phyloP scores from a whole-genome alignment of 2,888 invertebrate genomes.

The Argyra leucocephala region DNA sequence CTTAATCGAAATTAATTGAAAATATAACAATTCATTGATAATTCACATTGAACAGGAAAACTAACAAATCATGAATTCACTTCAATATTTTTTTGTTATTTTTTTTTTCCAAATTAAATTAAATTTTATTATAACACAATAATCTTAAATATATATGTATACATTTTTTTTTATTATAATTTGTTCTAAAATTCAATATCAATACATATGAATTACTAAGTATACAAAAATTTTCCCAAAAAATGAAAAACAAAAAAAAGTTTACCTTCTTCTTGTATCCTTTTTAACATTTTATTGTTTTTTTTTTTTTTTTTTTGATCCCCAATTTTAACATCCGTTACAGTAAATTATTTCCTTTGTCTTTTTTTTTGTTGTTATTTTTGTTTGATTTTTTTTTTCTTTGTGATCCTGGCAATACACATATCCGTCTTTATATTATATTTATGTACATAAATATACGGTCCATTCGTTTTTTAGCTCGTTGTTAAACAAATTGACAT shows the following conservation, averaged over 20 bases:
- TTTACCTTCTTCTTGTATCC: not conserved
- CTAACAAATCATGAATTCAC: too few relatives aligned
- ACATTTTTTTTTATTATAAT: not conserved
- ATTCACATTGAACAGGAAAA: too few relatives aligned
- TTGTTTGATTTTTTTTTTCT: not conserved
- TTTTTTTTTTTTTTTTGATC: not conserved
- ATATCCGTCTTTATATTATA: too few relatives aligned
- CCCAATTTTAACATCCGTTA: conserved; percentile 4
- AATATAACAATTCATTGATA: too few relatives aligned
- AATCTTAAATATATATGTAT: not conserved
- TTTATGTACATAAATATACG: too few relatives aligned
- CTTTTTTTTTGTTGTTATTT: not conserved
- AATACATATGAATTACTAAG: not conserved
- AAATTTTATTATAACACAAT: not conserved
- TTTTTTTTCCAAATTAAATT: not conserved
- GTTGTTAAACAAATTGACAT: conserved; percentile 1
- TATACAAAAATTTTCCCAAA: not conserved
- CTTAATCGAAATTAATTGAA: too few relatives aligned
- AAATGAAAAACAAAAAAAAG: not conserved
- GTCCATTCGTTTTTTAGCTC: not conserved
- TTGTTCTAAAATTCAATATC: not conserved
- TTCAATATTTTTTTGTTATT: not conserved
- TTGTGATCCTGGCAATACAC: not conserved
- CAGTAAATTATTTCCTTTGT: not conserved
- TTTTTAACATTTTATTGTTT: not conserved